Evolutionary conservation across 1,140 invertebrate genomes (phyloP), one percentile per base, ranked within the genome.

Genomic region (Nasonia giraulti): DNA sequence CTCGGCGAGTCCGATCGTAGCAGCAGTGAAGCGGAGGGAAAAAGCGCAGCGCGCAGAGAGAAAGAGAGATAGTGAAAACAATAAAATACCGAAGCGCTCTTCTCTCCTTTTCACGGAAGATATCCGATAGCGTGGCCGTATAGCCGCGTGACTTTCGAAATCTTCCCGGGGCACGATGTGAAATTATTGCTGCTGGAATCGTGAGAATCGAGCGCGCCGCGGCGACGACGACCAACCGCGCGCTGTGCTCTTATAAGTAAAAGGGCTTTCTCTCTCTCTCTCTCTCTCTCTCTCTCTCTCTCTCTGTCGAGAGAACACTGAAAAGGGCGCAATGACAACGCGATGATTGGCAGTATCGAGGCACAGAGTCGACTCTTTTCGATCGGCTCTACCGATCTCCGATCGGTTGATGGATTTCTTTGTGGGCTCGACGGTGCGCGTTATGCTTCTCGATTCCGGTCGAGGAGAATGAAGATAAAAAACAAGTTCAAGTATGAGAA

Each of bases 141-240:
- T 12, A 66, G 69, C 81, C 74, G 85, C 88, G 87, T 87, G 88
- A 89, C 87, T 90, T 89, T 89, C 89, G 88, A 89, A 90, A 89
- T 84, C 87, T 84, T 89, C 86, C 62, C 76, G 73, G 79, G 74
- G 77, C 83, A 82, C 80, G 76, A 87, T 55, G 75, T 69, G 83
- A 71, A 85, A 82, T 87, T 87, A 87, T 87, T 85, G 83, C 86
- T 68, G 85, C 80, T 40, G 55, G 80, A 83, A 78, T 85, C 86
- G 86, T 87, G 86, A 84, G 86, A 83, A 71, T 85, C 84, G 79
- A 71, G 23, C 47, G 12, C 12, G 2, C 62, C 27, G 27, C 27
- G 14, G 79, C 17, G n/a, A 44, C 40, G 33, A 33, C 50, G 50
- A 55, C 14, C 50, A 20, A 55, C 50, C 50, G 50, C 17, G 50